These are phyloP conservation scores for Notodonta dromedarius DNA, from an alignment of 2,888 invertebrate species.

Conservation along the genomic window DNA sequence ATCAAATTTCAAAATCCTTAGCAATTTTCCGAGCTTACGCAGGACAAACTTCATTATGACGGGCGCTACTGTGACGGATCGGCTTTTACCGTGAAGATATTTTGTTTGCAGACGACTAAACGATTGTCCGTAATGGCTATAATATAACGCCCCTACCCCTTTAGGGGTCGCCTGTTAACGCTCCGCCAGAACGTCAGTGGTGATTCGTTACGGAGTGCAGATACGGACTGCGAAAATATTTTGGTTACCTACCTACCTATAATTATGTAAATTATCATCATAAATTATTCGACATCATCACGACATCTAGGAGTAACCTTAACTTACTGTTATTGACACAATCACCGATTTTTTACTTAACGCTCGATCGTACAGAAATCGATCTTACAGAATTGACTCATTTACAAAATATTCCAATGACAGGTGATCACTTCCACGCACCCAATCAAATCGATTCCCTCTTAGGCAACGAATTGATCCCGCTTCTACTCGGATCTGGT, in stretches of 20 bases:
- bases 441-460: too few species aligned
- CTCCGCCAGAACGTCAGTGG: slow-evolving; percentile 66
- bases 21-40: neutral
- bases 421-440: too few species aligned
- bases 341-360: too few species aligned
- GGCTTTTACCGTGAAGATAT: slow-evolving; percentile 60
- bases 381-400: too few species aligned
- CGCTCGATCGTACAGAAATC: too few species aligned
- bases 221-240: slow-evolving; percentile 34
- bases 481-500: too few species aligned
- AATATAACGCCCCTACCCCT: slow-evolving; percentile 60
- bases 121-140: slow-evolving; percentile 68
- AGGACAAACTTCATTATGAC: slow-evolving; percentile 5
- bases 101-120: slow-evolving; percentile 65
- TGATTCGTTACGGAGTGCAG: slow-evolving; percentile 66
- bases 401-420: too few species aligned
- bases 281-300: too few species aligned
- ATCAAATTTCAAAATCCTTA: slow-evolving; percentile 3
- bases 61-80: slow-evolving; percentile 54
- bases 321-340: too few species aligned
- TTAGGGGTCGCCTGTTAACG: slow-evolving; percentile 68
- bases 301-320: too few species aligned
- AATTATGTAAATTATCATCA: too few species aligned
- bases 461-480: too few species aligned
- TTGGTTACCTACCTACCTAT: neutral